A percentile compares a stretch with the other conserved stretches of the same genome.
Evolutionary conservation across 2,797 vertebrate genomes (phyloP).

Genomic region (Acrossocheilus fasciatus): DNA sequence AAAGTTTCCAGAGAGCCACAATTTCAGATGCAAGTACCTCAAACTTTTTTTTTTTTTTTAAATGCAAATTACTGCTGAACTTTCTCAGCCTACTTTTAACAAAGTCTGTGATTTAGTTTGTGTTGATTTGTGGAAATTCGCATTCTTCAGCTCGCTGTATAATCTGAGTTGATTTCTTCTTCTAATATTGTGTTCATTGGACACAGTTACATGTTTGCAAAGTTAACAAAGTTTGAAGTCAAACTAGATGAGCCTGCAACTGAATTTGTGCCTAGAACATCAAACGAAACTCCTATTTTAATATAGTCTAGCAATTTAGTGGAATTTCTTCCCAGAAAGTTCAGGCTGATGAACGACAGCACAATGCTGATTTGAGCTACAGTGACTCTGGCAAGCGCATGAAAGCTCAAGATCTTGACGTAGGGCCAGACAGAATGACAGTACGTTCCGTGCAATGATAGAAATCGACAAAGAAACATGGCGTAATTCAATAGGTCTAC

Average conservation of each 20-base stretch:
- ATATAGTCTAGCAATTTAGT: background rate
- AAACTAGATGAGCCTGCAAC: background rate
- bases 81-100: conserved; percentile 4
- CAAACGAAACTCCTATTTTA: background rate
- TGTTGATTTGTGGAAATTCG: background rate
- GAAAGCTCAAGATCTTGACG: background rate
- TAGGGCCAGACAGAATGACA: background rate
- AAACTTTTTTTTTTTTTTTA: background rate
- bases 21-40: background rate
- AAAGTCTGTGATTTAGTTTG: conserved; percentile 24
- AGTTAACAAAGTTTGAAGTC: background rate
- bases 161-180: background rate
- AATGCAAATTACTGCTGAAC: conserved; percentile 1
- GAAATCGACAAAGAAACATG: background rate
- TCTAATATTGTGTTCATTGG: background rate
- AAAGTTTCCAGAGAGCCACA: conserved; percentile 9
- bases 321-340: conserved; percentile 13
- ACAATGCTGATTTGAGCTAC: background rate
- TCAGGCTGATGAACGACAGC: background rate
- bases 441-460: background rate
- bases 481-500: background rate
- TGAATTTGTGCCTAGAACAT: conserved; percentile 18
- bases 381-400: background rate
- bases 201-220: background rate
- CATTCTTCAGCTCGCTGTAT: background rate